phyloP scores from a whole-genome alignment of 2,113 vertebrate species.

The Paradoxurus hermaphroditus region DNA sequence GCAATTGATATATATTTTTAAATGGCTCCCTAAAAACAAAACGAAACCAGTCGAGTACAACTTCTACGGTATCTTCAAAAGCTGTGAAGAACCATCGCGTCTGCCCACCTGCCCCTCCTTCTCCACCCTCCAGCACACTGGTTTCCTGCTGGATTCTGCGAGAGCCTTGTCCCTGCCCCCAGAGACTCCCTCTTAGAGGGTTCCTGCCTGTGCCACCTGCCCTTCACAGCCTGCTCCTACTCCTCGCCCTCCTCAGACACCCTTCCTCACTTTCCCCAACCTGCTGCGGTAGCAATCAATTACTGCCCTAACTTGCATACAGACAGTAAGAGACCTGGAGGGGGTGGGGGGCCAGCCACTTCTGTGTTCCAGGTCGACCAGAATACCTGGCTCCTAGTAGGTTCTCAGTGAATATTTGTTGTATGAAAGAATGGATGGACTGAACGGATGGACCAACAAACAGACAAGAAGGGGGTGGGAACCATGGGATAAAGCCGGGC shows the following conservation, averaged over 20 bases:
- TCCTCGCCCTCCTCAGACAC: background rate
- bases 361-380: background rate
- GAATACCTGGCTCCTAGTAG: background rate
- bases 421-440: background rate
- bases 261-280: background rate
- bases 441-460: background rate
- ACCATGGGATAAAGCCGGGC: background rate
- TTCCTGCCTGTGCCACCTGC: background rate
- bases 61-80: background rate
- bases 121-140: fast-evolving
- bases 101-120: fast-evolving
- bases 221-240: background rate
- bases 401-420: background rate
- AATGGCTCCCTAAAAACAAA: background rate
- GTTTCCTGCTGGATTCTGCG: background rate
- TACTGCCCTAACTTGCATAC: background rate
- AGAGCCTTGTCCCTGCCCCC: no score
- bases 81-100: fast-evolving
- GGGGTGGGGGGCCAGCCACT: fast-evolving
- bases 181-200: background rate
- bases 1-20: background rate
- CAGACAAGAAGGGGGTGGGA: background rate
- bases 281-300: background rate
- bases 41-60: background rate
- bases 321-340: background rate